A percentile compares a stretch with the other conserved stretches of the same genome.
phyloP scores from a whole-genome alignment of 2,888 invertebrate species.

The Nematopogon swammerdamellus region DNA sequence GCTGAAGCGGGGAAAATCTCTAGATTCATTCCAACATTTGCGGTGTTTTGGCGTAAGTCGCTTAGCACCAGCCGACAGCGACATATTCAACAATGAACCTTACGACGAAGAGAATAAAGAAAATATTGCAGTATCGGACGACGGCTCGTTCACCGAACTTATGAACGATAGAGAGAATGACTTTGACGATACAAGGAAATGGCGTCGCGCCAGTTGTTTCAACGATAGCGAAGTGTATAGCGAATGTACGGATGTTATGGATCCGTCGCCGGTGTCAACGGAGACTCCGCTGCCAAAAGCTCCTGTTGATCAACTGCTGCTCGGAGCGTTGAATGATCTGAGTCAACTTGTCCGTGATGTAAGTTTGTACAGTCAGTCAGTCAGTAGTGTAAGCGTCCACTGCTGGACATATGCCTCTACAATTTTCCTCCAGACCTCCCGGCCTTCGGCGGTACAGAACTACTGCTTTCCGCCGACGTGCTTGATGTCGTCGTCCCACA shows the following conservation, averaged over 20 bases:
- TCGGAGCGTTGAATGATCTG: slow-evolving; percentile 49
- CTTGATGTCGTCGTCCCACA: too few species aligned
- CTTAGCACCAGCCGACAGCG: slow-evolving; percentile 15
- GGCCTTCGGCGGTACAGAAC: too few species aligned
- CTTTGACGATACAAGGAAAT: slow-evolving; percentile 14
- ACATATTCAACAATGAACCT: slow-evolving; percentile 15
- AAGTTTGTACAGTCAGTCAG: slow-evolving; percentile 14
- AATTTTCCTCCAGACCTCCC: too few species aligned
- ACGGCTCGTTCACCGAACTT: slow-evolving; percentile 33
- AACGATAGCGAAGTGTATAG: slow-evolving; percentile 28
- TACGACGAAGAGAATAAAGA: slow-evolving; percentile 51
- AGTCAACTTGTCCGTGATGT: slow-evolving; percentile 51
- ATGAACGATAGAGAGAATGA: slow-evolving; percentile 23
- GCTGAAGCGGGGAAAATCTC: slow-evolving; percentile 42
- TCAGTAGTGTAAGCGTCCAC: too few species aligned
- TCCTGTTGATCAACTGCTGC: slow-evolving; percentile 28
- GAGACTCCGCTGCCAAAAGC: slow-evolving; percentile 5
- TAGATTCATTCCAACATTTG: slow-evolving; percentile 47
- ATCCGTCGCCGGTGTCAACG: slow-evolving; percentile 18
- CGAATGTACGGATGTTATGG: slow-evolving; percentile 24
- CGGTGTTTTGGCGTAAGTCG: slow-evolving; percentile 50
- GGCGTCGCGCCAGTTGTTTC: slow-evolving; percentile 28
- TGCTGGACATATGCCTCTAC: too few species aligned
- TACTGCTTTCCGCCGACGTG: too few species aligned
- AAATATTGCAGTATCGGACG: slow-evolving; percentile 39